Conservation (phyloP, 1,140 invertebrate genomes). For the Dufourea novaeangliae region DNA sequence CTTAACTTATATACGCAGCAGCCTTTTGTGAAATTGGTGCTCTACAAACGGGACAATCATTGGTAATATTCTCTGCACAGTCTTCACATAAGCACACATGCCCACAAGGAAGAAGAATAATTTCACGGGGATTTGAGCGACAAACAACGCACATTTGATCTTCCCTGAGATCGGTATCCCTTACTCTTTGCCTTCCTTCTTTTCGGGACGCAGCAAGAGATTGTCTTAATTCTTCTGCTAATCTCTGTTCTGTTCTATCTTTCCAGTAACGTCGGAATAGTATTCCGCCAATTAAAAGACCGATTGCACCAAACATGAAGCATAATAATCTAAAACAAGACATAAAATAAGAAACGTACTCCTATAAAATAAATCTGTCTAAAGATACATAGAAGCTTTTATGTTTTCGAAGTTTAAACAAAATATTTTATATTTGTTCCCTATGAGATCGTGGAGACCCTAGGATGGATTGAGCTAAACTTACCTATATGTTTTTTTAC, state of each 20-base stretch:
- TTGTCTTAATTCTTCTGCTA: constrained; percentile 82
- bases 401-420: too few species aligned
- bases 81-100: constrained; percentile 93
- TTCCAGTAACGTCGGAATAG: constrained; percentile 85
- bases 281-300: constrained; percentile 84
- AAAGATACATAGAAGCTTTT: too few species aligned
- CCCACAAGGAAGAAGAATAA: constrained; percentile 91
- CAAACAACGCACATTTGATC: constrained; percentile 90
- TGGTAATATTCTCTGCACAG: constrained; percentile 86
- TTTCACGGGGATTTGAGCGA: constrained; percentile 88
- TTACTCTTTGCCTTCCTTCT: constrained; percentile 84
- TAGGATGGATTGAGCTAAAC: constrained; percentile 22
- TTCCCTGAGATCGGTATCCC: constrained; percentile 85
- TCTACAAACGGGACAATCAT: constrained; percentile 88
- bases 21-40: constrained; percentile 84
- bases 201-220: constrained; percentile 85
- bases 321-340: constrained; percentile 82
- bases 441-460: background rate
- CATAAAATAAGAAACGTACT: background rate
- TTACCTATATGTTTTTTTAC: constrained; percentile 84
- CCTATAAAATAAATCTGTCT: too few species aligned
- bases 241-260: constrained; percentile 81
- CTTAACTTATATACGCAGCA: constrained; percentile 85
- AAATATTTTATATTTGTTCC: background rate
- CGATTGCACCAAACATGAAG: constrained; percentile 86